Percentiles rank a stretch among this genome's conserved stretches.
These are phyloP conservation scores for Agelas oroides DNA, from an alignment of 37 sponge, comb jelly and placozoan genomes.

Conservation along the genomic window DNA sequence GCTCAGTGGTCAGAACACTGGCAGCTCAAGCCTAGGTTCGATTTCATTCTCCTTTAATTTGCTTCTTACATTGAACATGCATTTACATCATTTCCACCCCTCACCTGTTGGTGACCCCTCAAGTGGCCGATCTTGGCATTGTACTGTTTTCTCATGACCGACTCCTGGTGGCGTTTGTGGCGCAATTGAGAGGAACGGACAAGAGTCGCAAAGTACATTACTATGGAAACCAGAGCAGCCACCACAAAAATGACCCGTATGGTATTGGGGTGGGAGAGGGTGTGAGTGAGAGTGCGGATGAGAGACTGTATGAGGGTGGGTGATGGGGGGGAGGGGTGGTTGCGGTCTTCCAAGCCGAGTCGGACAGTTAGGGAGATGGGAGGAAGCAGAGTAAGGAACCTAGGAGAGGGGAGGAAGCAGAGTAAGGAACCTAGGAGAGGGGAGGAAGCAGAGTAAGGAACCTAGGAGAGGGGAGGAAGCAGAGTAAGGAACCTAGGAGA, in stretches of 20 bases:
- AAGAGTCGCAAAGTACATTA: constrained; percentile 30
- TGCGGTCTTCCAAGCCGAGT: constrained; percentile 27
- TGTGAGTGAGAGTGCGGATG: not conserved
- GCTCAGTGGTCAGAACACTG: no score
- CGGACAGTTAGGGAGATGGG: constrained; percentile 72
- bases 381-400: constrained; percentile 77
- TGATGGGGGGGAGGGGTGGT: not conserved
- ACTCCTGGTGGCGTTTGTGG: not conserved
- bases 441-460: not conserved
- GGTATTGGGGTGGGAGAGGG: constrained; percentile 26
- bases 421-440: not conserved
- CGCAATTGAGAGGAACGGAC: constrained; percentile 14
- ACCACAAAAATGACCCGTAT: constrained; percentile 9
- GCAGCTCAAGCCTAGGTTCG: no score
- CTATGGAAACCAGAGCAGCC: not conserved
- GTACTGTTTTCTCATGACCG: not conserved
- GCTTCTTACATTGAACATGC: no score
- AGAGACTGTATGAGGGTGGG: not conserved
- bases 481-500: no score
- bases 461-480: no score
- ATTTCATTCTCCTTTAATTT: no score
- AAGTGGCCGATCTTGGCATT: constrained; percentile 14
- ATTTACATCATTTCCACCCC: no score
- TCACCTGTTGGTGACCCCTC: constrained; percentile 61
- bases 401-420: not conserved